Evolutionary conservation across 2,113 vertebrate genomes (phyloP), one percentile per base, ranked within the genome.

Genomic region (Probosciger aterrimus): DNA sequence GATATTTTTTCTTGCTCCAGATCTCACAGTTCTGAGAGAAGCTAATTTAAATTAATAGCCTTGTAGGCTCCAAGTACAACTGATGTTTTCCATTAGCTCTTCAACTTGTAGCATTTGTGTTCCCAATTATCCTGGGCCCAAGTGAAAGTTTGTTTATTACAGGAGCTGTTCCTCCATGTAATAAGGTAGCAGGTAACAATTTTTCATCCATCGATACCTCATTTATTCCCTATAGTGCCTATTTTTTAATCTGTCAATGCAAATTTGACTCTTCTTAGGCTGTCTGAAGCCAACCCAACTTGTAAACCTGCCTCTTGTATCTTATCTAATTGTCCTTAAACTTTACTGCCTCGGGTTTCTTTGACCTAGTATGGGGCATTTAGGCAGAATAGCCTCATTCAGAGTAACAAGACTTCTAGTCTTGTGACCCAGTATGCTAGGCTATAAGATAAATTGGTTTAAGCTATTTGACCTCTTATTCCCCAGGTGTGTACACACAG

Each of bases 1-100:
- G 5, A 2, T 63, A 1, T 17, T 55, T 49, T 70, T 7, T 5
- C 5, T 35, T 35, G 57, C 57, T 27, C 6, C 14, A 17, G 11
- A 31, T 74, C 25, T 86, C 60, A 41, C 9, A 23, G 19, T 59
- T 28, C 16, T 70, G 37, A 67, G 41, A 59, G 4, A 82, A 90
- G 31, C 6, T 55, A 18, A 23, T 86, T 52, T 70, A 41, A 86
- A 90, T 24, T 50, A 68, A 16, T 6, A 23, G n/a, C 2, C 19
- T 41, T 69, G 1, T 33, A 81, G 23, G 4, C 9, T 6, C 13
- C 10, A 3, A 0, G 0, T 46, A 22, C 35, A n/a, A 10, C 11
- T 69, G 70, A 0, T 41, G 11, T 30, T 83, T 68, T 76, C 35
- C 1, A 1, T 31, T 15, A n/a, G n/a, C 52, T 47, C 41, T 52